A percentile compares a stretch with the other conserved stretches of the same genome.
phyloP scores from a whole-genome alignment of 2,888 invertebrate genomes.

The Phytoseiulus persimilis region DNA sequence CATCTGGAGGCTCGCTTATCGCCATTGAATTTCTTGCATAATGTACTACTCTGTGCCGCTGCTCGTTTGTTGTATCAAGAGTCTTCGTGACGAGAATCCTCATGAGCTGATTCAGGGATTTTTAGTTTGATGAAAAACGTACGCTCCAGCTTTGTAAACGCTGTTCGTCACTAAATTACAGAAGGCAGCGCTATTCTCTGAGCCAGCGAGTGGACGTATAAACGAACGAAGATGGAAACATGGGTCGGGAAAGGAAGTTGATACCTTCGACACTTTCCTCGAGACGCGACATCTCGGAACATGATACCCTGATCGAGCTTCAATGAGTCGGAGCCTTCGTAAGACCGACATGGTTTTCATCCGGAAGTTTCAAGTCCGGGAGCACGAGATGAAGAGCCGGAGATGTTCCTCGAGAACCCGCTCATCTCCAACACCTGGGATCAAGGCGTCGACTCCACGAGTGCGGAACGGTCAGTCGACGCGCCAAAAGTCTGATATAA shows the following conservation, averaged over 20 bases:
- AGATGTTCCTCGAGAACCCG: too few species aligned
- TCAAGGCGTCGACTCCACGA: too few species aligned
- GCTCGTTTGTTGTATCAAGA: background rate
- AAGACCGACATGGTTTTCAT: too few species aligned
- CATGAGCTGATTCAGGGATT: background rate
- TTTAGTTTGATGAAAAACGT: background rate
- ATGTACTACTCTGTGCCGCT: background rate
- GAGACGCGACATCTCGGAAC: too few species aligned
- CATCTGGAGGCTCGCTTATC: background rate
- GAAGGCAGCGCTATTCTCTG: background rate
- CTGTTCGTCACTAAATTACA: background rate
- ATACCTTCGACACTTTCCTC: too few species aligned
- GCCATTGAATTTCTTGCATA: background rate
- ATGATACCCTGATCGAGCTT: too few species aligned
- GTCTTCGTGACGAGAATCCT: background rate
- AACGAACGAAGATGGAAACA: background rate
- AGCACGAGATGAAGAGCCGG: too few species aligned
- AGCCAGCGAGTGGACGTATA: background rate
- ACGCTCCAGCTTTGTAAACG: background rate
- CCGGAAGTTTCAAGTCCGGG: too few species aligned
- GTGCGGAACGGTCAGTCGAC: too few species aligned
- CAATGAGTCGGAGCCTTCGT: too few species aligned
- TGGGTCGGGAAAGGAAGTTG: background rate
- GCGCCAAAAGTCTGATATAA: too few species aligned
- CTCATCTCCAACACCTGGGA: too few species aligned